Base-by-base conservation (phyloP, 2,888 invertebrate species). In the Globia sparganii region DNA sequence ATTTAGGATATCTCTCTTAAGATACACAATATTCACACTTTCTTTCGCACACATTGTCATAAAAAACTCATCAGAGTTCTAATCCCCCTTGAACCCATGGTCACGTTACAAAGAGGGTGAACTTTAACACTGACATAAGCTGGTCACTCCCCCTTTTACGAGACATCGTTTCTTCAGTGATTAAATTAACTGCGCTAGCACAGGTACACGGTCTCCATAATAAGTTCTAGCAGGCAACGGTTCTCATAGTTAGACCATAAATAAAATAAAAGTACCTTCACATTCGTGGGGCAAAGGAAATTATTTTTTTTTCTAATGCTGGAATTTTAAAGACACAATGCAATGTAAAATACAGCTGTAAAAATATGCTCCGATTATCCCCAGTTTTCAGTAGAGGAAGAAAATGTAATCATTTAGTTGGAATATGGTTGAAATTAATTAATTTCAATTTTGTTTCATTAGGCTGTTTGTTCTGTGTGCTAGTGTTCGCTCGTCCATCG, bases 111-210 rank as follows among this genome's bases (percentile, higher is more conserved):
- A 78, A 66, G 68, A 75, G 69, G 69, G 75, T 61, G 68, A 73
- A 71, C 49, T 65, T 72, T 75, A 78, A 65, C 88, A 77, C 61
- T 28, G 81, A 76, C 64, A 65, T 75, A 76, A 78, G 69, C 72
- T 69, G 85, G 86, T 83, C 87, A 82, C 89, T 80, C 89, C 87
- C 88, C 68, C 66, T 82, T 82, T 90, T 90, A 90, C 90, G 88
- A 88, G 84, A 70, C 73, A 59, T 77, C 58, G 82, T 81, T 66
- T 69, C 67, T 77, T 73, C 80, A 72, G 88, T 87, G 90, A 90
- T 91, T 90, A 89, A 87, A 90, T 86, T 85, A 86, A 87, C 81
- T 79, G 84, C 83, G 62, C 68, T 25, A 64, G 62, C 53, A 53
- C 77, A 11, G 28, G 4, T 37, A 84, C 68, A 64, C 62, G 46